These are phyloP conservation scores for Vidua chalybeata DNA, from an alignment of 2,113 vertebrate species.

Conservation along the genomic window DNA sequence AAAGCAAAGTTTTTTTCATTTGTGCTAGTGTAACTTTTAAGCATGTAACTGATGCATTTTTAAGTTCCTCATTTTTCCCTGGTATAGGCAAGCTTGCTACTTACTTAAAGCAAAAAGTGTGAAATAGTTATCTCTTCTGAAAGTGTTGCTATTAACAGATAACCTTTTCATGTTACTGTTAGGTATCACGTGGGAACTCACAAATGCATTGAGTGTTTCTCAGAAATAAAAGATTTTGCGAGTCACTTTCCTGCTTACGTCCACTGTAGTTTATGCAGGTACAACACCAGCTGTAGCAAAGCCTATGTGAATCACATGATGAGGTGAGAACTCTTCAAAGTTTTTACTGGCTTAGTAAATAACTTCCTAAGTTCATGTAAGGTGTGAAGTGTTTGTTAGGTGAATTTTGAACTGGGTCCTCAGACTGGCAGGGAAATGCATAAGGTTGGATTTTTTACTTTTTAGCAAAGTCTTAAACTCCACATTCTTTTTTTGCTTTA, in stretches of 20 bases:
- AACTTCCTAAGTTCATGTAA: background rate
- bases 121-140: background rate
- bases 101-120: background rate
- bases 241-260: slow-evolving; percentile 87
- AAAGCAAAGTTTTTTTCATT: background rate
- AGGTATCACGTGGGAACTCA: slow-evolving; percentile 75
- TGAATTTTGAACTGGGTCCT: background rate
- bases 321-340: slow-evolving; percentile 77
- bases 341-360: background rate
- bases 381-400: background rate
- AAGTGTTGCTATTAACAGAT: background rate
- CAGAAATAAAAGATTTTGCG: slow-evolving; percentile 84
- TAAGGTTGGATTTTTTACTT: background rate
- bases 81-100: background rate
- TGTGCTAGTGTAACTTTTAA: background rate
- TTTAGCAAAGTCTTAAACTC: background rate
- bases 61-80: background rate
- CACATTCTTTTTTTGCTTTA: background rate
- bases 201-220: slow-evolving; percentile 93
- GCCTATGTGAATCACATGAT: slow-evolving; percentile 93
- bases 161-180: background rate
- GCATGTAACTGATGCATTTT: background rate
- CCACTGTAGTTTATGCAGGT: slow-evolving; percentile 90
- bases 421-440: background rate
- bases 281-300: slow-evolving; percentile 91